Base-by-base conservation (phyloP, 2,113 vertebrate genomes). In the Otolemur garnettii region DNA sequence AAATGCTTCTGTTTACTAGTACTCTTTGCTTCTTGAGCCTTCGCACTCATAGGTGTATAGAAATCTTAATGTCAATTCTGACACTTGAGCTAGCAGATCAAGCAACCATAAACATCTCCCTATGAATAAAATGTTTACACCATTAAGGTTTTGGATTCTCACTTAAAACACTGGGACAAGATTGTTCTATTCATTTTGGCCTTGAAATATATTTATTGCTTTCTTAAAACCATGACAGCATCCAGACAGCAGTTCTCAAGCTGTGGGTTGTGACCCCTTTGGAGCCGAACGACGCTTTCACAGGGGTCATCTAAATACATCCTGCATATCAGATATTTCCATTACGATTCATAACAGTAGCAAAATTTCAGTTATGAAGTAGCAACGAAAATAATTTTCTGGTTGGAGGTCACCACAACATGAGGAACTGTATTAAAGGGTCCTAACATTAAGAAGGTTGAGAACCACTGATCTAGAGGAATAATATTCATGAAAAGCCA, bases 21-120 rank as follows among this genome's bases (percentile, higher is more conserved):
- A 77, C 19, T 33, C 96, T 98, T 98, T 0, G 72, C 93, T 93
- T 95, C 91, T 96, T 87, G 89, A 64, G 91, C 75, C 42, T 97
- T 97, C 90, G 33, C 75, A 97, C 28, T 83, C 66, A 35, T 12
- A 93, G 66, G 64, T 92, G 89, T 96, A 90, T 81, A 96, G 84
- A 98, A 80, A 97, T 93, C 86, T 91, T 93, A 9, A 96, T 95
- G 96, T 97, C 50, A 87, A 85, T 94, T 93, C 87, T 77, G 93
- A 90, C 96, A 91, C 38, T 89, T 88, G 89, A 93, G 45, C 59
- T 35, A 98, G 80, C 35, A 84, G 60, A 59, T 64, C 26, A 87
- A 93, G 90, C 91, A 96, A 96, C 69, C 94, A 77, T 53, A 38
- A 90, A 77, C 4, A 87, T 93, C 15, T 92, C 24, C 28, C 93